Conservation (phyloP, 2,888 invertebrate species). For the Prosopocoilus inquinatus region DNA sequence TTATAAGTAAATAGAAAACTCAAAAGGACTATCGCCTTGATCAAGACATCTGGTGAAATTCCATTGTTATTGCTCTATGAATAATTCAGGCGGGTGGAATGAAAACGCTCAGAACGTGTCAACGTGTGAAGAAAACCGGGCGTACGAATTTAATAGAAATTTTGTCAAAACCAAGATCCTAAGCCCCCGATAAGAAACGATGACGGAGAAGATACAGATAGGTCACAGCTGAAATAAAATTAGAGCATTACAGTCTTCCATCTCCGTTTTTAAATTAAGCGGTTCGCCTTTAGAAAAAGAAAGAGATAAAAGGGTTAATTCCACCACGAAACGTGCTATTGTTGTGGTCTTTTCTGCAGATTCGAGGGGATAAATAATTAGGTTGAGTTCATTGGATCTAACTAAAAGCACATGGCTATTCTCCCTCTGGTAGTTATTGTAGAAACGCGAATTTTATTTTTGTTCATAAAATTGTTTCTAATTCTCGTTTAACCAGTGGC, state of each 20-base stretch:
- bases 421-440: neutral
- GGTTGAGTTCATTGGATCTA: conserved; percentile 4
- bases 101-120: conserved; percentile 23
- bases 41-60: conserved; percentile 15
- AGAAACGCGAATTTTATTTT: neutral
- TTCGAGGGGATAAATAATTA: conserved; percentile 8
- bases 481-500: conserved; percentile 1
- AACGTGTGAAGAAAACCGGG: conserved; percentile 24
- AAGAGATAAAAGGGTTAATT: conserved; percentile 7
- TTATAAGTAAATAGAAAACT: too few relatives aligned
- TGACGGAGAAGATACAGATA: conserved; percentile 24
- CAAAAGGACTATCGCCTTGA: neutral
- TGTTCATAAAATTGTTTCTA: conserved; percentile 6
- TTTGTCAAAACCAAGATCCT: conserved; percentile 33
- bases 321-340: conserved; percentile 3
- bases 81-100: conserved; percentile 21
- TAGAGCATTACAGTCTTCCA: conserved; percentile 8
- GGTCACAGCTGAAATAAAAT: conserved; percentile 15
- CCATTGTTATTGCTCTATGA: conserved; percentile 13
- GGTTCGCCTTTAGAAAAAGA: conserved; percentile 9
- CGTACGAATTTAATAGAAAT: conserved; percentile 34
- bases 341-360: conserved; percentile 3
- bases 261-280: conserved; percentile 9
- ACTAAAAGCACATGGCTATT: conserved; percentile 1
- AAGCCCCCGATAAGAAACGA: conserved; percentile 31